phyloP scores from a whole-genome alignment of 2,797 vertebrate species.

The Anolis apletophallus region DNA sequence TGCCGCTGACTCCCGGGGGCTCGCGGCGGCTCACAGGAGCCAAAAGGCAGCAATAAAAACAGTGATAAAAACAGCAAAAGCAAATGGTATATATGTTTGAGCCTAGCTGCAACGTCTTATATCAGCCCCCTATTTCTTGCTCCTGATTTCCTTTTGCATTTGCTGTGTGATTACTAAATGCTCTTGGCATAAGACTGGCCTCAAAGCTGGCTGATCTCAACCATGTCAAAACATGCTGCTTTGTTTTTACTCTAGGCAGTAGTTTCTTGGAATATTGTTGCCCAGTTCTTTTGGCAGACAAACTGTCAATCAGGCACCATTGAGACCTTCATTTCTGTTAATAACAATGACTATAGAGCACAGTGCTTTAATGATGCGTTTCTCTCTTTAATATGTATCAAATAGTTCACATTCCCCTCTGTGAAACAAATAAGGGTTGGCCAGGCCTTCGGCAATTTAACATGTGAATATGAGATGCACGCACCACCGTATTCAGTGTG shows the following conservation, averaged over 20 bases:
- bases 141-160: conserved; percentile 1
- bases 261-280: conserved; percentile 26
- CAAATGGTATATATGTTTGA: too few species aligned
- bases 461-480: not conserved
- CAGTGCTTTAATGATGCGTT: not conserved
- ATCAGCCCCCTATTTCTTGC: conserved; percentile 1
- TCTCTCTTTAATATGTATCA: conserved; percentile 26
- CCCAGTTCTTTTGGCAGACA: conserved; percentile 36
- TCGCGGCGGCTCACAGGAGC: too few species aligned
- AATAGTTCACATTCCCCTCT: not conserved
- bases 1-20: too few species aligned
- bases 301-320: conserved; percentile 40
- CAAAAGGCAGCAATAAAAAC: too few species aligned
- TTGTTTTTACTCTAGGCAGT: not conserved
- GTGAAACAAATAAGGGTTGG: conserved; percentile 3
- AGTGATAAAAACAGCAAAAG: too few species aligned
- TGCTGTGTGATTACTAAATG: not conserved
- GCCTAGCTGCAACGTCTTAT: not conserved
- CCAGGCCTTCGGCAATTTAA: conserved; percentile 42
- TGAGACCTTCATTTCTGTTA: not conserved
- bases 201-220: not conserved
- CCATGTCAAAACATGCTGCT: conserved; percentile 9
- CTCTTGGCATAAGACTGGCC: conserved; percentile 10
- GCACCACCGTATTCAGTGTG: not conserved
- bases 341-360: conserved; percentile 12